Conservation (phyloP, 2,797 vertebrate genomes). For the Lutjanus argentimaculatus region DNA sequence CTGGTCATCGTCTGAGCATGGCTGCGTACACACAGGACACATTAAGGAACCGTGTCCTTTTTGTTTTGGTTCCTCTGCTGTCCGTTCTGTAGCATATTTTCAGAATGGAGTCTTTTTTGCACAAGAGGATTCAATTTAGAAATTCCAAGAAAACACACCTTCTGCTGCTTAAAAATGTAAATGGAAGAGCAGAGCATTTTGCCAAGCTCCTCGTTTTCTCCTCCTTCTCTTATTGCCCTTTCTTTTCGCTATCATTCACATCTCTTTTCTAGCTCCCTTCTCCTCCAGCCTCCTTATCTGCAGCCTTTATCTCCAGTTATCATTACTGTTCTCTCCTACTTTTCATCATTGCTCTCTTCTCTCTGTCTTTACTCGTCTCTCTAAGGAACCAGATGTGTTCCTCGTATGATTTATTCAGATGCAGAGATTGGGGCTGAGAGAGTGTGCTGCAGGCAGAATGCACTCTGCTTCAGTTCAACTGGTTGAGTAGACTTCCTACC, state of each 20-base stretch:
- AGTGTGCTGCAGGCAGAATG: slow-evolving; percentile 60
- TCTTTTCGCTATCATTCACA: slow-evolving; percentile 27
- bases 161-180: slow-evolving; percentile 16
- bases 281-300: slow-evolving; percentile 46
- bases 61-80: slow-evolving; percentile 10
- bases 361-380: slow-evolving; percentile 42
- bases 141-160: slow-evolving; percentile 4
- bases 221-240: slow-evolving; percentile 27
- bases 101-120: not conserved
- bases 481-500: slow-evolving; percentile 55
- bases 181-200: slow-evolving; percentile 2
- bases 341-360: slow-evolving; percentile 38
- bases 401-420: slow-evolving; percentile 75
- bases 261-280: slow-evolving; percentile 30
- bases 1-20: not conserved
- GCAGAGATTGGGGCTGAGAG: slow-evolving; percentile 58
- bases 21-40: not conserved
- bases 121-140: slow-evolving; percentile 10
- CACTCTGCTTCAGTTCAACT: slow-evolving; percentile 63
- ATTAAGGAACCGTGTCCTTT: slow-evolving; percentile 7
- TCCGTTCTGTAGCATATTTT: slow-evolving; percentile 3
- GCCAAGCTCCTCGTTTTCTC: slow-evolving; percentile 1
- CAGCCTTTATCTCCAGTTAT: slow-evolving; percentile 47
- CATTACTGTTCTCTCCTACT: slow-evolving; percentile 39
- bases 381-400: slow-evolving; percentile 72